Conservation (phyloP, 2,888 invertebrate genomes). For the Drosophila ustulata region DNA sequence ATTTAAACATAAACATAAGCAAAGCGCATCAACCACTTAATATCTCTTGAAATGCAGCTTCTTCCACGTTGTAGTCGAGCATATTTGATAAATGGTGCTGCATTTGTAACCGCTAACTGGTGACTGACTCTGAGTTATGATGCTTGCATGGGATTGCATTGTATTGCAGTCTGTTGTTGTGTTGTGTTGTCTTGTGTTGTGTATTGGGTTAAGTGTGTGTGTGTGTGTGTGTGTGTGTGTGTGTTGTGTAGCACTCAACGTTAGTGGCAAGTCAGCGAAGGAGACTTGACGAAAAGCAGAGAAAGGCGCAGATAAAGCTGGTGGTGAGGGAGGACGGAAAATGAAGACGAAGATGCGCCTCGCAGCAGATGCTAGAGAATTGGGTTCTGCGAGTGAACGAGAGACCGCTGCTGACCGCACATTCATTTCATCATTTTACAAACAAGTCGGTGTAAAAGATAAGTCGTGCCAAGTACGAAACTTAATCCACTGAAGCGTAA, state of each 20-base stretch:
- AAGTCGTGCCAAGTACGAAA: slow-evolving; percentile 73
- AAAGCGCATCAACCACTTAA: not conserved
- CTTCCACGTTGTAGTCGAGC: not conserved
- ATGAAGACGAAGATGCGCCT: slow-evolving; percentile 20
- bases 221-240: slow-evolving; percentile 5
- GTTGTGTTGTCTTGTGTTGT: slow-evolving; percentile 13
- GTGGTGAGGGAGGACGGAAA: slow-evolving; percentile 13
- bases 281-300: slow-evolving; percentile 50
- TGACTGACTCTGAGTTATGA: slow-evolving; percentile 51
- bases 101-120: slow-evolving; percentile 56
- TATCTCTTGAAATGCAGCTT: not conserved
- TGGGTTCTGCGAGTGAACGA: slow-evolving; percentile 5
- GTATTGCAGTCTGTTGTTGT: slow-evolving; percentile 3
- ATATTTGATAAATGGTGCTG: slow-evolving; percentile 39
- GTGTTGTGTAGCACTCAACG: slow-evolving; percentile 8
- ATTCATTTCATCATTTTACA: slow-evolving; percentile 79
- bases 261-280: slow-evolving; percentile 34
- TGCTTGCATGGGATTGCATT: slow-evolving; percentile 38
- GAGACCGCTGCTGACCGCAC: slow-evolving; percentile 73
- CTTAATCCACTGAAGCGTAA: slow-evolving; percentile 76
- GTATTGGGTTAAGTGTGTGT: slow-evolving; percentile 4
- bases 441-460: slow-evolving; percentile 76
- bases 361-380: slow-evolving; percentile 21
- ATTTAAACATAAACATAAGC: not conserved
- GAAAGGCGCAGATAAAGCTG: slow-evolving; percentile 26